Base-by-base conservation (phyloP, 2,113 vertebrate species). In the Ammospiza nelsoni region DNA sequence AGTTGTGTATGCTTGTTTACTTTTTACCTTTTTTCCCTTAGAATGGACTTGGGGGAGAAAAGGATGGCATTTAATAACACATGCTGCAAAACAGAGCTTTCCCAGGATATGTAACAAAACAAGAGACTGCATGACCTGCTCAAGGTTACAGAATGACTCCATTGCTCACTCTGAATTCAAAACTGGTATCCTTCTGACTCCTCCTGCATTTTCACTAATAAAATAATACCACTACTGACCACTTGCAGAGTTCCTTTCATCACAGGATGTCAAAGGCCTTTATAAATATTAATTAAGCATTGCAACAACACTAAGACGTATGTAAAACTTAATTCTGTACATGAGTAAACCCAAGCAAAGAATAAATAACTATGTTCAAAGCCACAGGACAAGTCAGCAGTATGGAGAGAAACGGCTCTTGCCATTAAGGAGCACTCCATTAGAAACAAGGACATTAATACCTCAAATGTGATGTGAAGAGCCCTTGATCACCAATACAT, bases 311-410 rank as follows among this genome's bases (percentile, higher is more conserved):
- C 72, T 75, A 67, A 74, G 68, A 37, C 84, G 69, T 75, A 93
- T 37, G 44, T 86, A 93, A 94, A 96, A 95, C 87, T 86, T 94
- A 93, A 95, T 84, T 90, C 85, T 48, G 44, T 55, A 84, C 77
- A 86, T 96, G 95, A 96, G 87, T 94, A 97, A 96, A 93, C 85
- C 93, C 93, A 92, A 92, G 82, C 93, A 88, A 71, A 75, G 87
- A 94, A 89, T 86, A 91, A 95, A 44, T 92, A 91, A 77, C 71
- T 54, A 66, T 7, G 71, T 90, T 95, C 82, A 94, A 96, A 93
- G 85, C 81, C 85, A 81, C 0, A 87, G 49, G 61, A 68, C 14
- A 57, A 80, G 76, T 92, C 80, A 93, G 79, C 72, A 89, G 20
- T 23, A 79, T 0, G 20, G 21, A 83, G 33, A 86, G 61, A 91